These are phyloP conservation scores for Aegotheles bennettii DNA, from an alignment of 2,113 vertebrate genomes.

Conservation along the genomic window DNA sequence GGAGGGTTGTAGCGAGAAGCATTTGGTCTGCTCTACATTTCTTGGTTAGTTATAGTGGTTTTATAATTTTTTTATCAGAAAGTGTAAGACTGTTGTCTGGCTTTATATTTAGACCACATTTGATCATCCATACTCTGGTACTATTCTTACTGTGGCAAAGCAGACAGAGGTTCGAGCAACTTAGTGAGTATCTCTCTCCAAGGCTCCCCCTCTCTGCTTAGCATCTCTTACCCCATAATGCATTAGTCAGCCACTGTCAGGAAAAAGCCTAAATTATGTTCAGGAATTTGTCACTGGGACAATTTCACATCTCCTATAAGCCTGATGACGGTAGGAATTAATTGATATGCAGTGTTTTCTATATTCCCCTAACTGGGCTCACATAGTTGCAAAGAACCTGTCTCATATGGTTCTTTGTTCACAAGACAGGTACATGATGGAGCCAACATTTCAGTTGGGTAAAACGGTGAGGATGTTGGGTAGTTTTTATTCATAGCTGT, in stretches of 20 bases:
- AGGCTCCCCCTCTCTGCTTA: background rate
- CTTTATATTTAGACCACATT: background rate
- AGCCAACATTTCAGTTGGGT: background rate
- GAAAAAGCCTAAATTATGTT: background rate
- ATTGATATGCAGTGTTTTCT: background rate
- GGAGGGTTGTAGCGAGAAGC: background rate
- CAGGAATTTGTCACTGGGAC: background rate
- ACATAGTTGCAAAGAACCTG: background rate
- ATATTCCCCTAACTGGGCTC: background rate
- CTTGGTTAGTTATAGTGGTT: background rate
- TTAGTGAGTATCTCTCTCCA: background rate
- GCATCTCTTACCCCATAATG: background rate
- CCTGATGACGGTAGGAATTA: background rate
- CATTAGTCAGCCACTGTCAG: background rate
- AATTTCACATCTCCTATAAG: background rate
- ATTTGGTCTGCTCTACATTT: background rate
- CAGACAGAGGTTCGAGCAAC: background rate
- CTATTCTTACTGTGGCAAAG: background rate
- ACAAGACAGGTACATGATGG: background rate
- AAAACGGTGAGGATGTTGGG: rapidly evolving
- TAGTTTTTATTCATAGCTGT: background rate
- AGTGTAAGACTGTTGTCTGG: background rate
- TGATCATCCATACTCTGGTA: background rate
- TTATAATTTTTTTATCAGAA: background rate
- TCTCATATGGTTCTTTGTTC: background rate